These are phyloP conservation scores for Diplolepis rosae DNA, from an alignment of 2,888 invertebrate species.

Conservation along the genomic window DNA sequence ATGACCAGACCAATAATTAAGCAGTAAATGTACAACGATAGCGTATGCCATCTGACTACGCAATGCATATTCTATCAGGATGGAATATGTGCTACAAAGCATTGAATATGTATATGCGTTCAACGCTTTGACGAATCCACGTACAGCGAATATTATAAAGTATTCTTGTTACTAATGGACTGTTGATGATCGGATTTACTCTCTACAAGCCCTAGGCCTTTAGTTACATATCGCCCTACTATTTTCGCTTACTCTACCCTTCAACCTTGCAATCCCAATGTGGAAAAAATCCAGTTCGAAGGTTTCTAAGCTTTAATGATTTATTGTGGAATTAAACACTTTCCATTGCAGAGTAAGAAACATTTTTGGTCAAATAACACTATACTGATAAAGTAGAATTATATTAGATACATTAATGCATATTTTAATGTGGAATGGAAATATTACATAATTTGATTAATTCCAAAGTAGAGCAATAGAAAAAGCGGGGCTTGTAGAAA, in stretches of 20 bases:
- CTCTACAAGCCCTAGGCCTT: background rate
- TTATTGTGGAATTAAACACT: background rate
- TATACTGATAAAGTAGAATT: too few relatives aligned
- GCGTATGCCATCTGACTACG: background rate
- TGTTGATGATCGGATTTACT: background rate
- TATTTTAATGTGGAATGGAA: too few relatives aligned
- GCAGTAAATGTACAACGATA: background rate
- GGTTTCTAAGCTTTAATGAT: background rate
- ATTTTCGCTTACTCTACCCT: background rate
- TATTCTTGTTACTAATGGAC: background rate
- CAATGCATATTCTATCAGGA: slow-evolving; percentile 6
- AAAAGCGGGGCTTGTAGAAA: too few relatives aligned
- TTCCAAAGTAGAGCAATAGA: too few relatives aligned
- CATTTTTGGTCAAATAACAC: too few relatives aligned
- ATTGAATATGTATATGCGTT: slow-evolving; percentile 1
- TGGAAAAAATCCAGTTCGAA: background rate
- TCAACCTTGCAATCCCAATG: background rate
- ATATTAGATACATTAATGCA: too few relatives aligned
- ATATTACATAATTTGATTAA: too few relatives aligned
- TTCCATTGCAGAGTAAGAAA: too few relatives aligned
- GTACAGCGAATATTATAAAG: background rate
- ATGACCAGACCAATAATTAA: background rate
- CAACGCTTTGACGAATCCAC: slow-evolving; percentile 10
- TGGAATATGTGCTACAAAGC: slow-evolving; percentile 17
- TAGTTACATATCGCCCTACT: background rate